Evolutionary conservation across 2,888 invertebrate genomes (phyloP).

Genomic region (Eucera pruinosa): DNA sequence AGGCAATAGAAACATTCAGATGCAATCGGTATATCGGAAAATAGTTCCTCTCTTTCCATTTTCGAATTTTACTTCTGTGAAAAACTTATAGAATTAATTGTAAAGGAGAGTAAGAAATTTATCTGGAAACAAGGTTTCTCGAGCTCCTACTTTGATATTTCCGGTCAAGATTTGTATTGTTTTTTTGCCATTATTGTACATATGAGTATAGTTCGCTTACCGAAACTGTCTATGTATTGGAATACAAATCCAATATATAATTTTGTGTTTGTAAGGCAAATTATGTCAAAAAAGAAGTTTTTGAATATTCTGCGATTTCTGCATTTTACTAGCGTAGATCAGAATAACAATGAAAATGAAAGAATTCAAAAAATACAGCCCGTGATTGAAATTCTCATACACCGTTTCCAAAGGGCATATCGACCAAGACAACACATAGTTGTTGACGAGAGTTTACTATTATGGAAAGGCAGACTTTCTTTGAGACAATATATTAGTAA

Average conservation of each 20-base stretch:
- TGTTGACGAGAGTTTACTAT: neutral
- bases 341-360: constrained; percentile 4
- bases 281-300: constrained; percentile 31
- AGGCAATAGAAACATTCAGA: too few species aligned
- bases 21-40: constrained; percentile 1
- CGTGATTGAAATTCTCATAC: constrained; percentile 24
- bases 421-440: constrained; percentile 6
- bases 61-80: constrained; percentile 7
- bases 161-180: neutral
- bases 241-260: constrained; percentile 30
- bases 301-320: constrained; percentile 17
- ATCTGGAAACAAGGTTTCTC: neutral
- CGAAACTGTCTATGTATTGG: constrained; percentile 22
- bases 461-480: constrained; percentile 21
- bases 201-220: constrained; percentile 28
- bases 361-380: constrained; percentile 28
- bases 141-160: neutral
- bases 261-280: constrained; percentile 28
- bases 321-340: constrained; percentile 1
- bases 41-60: neutral
- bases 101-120: constrained; percentile 11
- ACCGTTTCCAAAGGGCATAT: constrained; percentile 33
- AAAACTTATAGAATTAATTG: constrained; percentile 10
- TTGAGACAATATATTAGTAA: constrained; percentile 17
- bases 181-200: constrained; percentile 18